Conservation (phyloP, 2,888 invertebrate species). For the Eutolmus rufibarbis region DNA sequence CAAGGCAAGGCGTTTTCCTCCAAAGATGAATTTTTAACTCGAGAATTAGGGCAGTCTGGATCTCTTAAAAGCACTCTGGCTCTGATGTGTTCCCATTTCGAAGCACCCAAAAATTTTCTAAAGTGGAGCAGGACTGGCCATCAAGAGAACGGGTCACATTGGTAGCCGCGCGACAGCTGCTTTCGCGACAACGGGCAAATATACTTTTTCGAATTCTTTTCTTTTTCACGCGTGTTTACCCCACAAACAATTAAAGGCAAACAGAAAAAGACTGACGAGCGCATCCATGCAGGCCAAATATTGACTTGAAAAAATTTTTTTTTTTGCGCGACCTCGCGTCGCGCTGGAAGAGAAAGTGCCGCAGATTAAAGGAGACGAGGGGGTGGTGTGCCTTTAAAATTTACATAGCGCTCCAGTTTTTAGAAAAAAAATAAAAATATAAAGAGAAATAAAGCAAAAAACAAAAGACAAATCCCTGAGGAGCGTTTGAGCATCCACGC, state of each 20-base stretch:
- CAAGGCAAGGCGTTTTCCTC: neutral
- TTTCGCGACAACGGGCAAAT: neutral
- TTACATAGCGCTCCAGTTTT: neutral
- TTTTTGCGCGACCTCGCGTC: neutral
- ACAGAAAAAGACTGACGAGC: neutral
- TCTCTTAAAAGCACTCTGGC: neutral
- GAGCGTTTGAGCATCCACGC: neutral
- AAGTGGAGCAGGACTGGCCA: neutral
- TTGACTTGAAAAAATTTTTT: neutral
- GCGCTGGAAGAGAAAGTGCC: neutral
- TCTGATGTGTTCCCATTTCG: neutral
- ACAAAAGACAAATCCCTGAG: neutral
- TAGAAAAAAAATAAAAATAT: neutral
- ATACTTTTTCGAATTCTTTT: neutral
- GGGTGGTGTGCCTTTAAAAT: neutral
- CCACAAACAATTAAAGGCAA: neutral
- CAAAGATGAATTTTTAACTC: neutral
- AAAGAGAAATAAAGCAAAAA: neutral
- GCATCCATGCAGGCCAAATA: neutral
- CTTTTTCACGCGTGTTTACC: neutral
- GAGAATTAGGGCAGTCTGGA: neutral
- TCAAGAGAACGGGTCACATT: neutral
- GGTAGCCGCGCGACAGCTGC: neutral
- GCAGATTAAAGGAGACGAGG: neutral
- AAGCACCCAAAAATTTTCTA: neutral